Base-by-base conservation (phyloP, 2,113 vertebrate genomes). In the Sclerurus mexicanus region DNA sequence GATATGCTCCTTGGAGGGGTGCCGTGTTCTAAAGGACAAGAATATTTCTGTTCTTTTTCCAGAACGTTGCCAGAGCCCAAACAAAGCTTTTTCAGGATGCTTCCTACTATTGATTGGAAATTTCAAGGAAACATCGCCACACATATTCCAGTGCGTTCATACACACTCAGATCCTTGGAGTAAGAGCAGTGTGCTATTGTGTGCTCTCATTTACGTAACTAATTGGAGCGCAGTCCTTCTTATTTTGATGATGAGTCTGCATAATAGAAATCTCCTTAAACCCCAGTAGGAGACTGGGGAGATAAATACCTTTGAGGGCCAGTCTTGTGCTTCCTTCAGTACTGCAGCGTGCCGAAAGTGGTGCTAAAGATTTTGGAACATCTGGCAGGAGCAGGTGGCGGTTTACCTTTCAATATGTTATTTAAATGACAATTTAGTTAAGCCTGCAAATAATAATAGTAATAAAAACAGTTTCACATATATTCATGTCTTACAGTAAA, bases 371-470 rank as follows among this genome's bases (percentile, higher is more conserved):
- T 95, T 91, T 90, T 53, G 76, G 90, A 97, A 97, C 97, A 98
- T 98, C 97, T 98, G 96, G 96, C 87, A 80, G 92, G 83, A 98
- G 69, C 93, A 96, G 95, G 94, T 96, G 97, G 95, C 4, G 14
- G 49, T 87, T 96, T 97, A 92, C 93, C 93, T 97, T 96, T 95
- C 91, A 97, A 90, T 97, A 96, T 97, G 91, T 96, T 97, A 93
- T 82, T 97, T 97, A 97, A 97, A 80, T 96, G 78, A 47, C 82
- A 95, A 84, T 96, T 97, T 96, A 72, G 89, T 97, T 96, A 96
- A 96, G 74, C 72, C 82, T 63, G 87, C 84, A 97, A 97, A 93
- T 97, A 96, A 87, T 90, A 96, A 67, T 80, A 94, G 81, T 87
- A 83, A 90, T 96, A 91, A 95, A 96, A 94, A 21, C n/a, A 49